Evolutionary conservation across 2,888 invertebrate species (phyloP).

Genomic region (Nebria brevicollis): DNA sequence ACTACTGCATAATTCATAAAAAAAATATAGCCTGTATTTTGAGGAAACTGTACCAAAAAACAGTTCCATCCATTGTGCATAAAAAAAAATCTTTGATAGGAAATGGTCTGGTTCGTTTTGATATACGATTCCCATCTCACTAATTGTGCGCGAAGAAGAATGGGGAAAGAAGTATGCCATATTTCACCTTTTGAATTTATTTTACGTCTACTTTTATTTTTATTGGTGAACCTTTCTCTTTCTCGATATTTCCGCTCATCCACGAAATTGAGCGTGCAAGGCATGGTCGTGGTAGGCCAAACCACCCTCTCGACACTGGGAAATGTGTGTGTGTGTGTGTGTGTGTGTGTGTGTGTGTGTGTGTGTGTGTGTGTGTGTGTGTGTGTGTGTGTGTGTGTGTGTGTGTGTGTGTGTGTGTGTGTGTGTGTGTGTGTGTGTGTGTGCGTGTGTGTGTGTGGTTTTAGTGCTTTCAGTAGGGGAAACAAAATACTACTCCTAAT

Average conservation of each 20-base stretch:
- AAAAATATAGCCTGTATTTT: background rate
- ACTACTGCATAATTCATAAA: background rate
- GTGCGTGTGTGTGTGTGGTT: background rate
- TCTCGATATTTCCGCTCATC: conserved; percentile 38
- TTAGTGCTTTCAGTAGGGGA: background rate
- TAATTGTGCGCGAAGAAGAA: background rate
- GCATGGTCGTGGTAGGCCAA: background rate
- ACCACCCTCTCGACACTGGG: conserved; percentile 16
- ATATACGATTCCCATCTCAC: background rate
- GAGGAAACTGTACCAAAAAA: background rate
- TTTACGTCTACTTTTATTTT: conserved; percentile 40
- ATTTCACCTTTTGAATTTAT: conserved; percentile 38
- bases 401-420: background rate
- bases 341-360: background rate
- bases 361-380: background rate
- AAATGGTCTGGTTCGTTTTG: background rate
- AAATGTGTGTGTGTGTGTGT: background rate
- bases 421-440: background rate
- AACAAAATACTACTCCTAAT: background rate
- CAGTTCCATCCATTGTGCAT: background rate
- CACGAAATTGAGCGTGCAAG: conserved; percentile 22
- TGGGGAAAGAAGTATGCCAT: conserved; percentile 17
- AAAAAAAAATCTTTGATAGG: background rate
- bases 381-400: background rate
- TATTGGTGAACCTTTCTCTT: conserved; percentile 39